Conservation (phyloP, 92 coral and sea anemone genomes). For the Virgularia gustaviana region DNA sequence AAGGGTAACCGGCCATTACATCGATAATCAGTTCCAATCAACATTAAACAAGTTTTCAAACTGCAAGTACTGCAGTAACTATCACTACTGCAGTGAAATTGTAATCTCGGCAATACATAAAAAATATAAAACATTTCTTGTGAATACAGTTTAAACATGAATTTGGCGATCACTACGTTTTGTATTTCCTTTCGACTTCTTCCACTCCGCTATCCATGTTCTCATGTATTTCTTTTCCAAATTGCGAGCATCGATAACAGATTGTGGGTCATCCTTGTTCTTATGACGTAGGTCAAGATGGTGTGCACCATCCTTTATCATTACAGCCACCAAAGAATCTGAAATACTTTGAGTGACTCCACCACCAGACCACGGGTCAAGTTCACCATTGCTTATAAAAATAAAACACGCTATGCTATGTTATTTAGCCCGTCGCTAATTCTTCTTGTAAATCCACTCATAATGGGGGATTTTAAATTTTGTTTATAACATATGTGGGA, state of each 20-base stretch:
- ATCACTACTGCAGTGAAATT: too few species aligned
- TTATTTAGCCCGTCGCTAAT: too few species aligned
- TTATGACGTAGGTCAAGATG: slow-evolving; percentile 90
- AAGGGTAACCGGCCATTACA: too few species aligned
- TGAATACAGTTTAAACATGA: neutral
- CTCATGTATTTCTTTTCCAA: slow-evolving; percentile 66
- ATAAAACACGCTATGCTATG: too few species aligned
- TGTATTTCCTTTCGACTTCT: slow-evolving; percentile 25
- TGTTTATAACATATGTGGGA: too few species aligned
- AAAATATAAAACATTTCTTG: too few species aligned
- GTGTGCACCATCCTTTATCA: slow-evolving; percentile 91
- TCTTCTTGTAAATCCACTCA: too few species aligned
- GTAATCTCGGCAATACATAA: too few species aligned
- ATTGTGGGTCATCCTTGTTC: slow-evolving; percentile 75
- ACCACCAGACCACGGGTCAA: slow-evolving; percentile 97
- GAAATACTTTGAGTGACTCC: slow-evolving; percentile 76
- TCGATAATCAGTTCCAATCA: too few species aligned
- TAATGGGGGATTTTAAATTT: too few species aligned
- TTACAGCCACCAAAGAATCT: slow-evolving; percentile 76
- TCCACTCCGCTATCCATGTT: slow-evolving; percentile 66
- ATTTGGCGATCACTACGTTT: neutral
- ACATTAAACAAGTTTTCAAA: too few species aligned
- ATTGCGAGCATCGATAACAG: slow-evolving; percentile 76
- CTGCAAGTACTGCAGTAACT: too few species aligned
- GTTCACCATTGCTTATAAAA: slow-evolving; percentile 66